phyloP scores from a whole-genome alignment of 2,888 invertebrate species.

The Phytoseiulus persimilis region DNA sequence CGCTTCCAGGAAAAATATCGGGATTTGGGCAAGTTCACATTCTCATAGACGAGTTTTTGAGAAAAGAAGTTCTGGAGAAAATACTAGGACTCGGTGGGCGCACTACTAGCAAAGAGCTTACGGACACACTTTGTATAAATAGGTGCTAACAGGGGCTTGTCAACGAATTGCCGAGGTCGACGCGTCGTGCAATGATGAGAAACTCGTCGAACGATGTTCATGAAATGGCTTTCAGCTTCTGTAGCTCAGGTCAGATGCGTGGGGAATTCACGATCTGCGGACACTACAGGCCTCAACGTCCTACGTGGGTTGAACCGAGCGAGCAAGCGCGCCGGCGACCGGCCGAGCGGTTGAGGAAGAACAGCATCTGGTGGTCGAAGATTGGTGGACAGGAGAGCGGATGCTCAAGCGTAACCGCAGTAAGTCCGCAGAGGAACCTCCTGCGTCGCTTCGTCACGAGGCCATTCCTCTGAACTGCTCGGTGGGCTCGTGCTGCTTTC shows the following conservation, averaged over 20 bases:
- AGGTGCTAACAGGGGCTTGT: neutral
- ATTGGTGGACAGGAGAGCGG: neutral
- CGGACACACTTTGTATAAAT: neutral
- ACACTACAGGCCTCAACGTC: neutral
- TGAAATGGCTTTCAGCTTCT: neutral
- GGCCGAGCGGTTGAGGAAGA: neutral
- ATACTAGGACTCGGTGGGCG: neutral
- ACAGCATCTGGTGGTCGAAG: neutral
- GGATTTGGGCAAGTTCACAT: no score
- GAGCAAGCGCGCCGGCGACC: neutral
- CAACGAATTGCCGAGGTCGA: neutral
- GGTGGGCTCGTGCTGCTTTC: constrained; percentile 12
- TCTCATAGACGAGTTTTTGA: neutral
- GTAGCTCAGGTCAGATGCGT: neutral
- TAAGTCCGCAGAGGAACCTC: constrained; percentile 9
- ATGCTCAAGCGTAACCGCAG: constrained; percentile 18
- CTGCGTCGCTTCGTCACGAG: constrained; percentile 29
- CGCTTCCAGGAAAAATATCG: no score
- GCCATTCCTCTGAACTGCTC: constrained; percentile 7
- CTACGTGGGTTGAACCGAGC: neutral
- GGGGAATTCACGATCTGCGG: neutral
- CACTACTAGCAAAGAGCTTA: neutral
- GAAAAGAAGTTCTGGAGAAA: neutral
- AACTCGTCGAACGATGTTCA: neutral
- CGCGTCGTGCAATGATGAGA: neutral